These are phyloP conservation scores for Baronia brevicornis DNA, from an alignment of 2,888 invertebrate genomes.

Conservation along the genomic window DNA sequence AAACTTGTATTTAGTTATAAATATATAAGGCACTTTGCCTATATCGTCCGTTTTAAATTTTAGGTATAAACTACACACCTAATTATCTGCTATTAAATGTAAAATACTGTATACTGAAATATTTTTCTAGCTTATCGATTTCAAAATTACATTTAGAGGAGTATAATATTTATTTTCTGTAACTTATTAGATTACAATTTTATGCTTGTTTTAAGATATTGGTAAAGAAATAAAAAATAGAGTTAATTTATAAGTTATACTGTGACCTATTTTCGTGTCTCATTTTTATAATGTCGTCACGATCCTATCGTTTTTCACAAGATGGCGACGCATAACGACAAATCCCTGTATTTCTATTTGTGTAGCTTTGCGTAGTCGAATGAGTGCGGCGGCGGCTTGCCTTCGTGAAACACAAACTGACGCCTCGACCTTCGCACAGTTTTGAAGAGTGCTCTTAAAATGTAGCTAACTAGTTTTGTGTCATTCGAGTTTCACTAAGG, in stretches of 20 bases:
- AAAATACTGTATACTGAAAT: no score
- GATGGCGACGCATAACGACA: constrained; percentile 72
- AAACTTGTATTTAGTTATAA: constrained; percentile 6
- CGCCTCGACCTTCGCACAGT: constrained; percentile 12
- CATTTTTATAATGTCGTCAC: constrained; percentile 64
- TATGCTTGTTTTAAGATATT: no score
- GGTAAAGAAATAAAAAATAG: no score
- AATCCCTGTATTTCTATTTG: constrained; percentile 75
- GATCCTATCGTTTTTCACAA: constrained; percentile 75
- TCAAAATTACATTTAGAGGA: no score
- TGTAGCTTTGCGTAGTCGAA: constrained; percentile 57
- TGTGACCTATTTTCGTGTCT: constrained; percentile 51
- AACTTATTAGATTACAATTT: neutral
- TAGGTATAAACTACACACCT: no score
- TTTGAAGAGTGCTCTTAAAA: constrained; percentile 9
- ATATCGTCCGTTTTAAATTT: no score
- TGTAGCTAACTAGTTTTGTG: constrained; percentile 56
- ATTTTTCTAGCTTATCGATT: no score
- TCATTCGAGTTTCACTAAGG: constrained; percentile 57
- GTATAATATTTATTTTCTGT: no score
- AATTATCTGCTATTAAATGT: no score
- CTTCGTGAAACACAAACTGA: constrained; percentile 21
- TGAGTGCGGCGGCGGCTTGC: constrained; percentile 28
- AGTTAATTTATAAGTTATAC: constrained; percentile 20
- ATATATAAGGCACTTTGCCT: no score